Percentiles rank a stretch among this genome's conserved stretches.
These are phyloP conservation scores for Stictocephala bisonia DNA, from an alignment of 2,888 invertebrate genomes.

Conservation along the genomic window DNA sequence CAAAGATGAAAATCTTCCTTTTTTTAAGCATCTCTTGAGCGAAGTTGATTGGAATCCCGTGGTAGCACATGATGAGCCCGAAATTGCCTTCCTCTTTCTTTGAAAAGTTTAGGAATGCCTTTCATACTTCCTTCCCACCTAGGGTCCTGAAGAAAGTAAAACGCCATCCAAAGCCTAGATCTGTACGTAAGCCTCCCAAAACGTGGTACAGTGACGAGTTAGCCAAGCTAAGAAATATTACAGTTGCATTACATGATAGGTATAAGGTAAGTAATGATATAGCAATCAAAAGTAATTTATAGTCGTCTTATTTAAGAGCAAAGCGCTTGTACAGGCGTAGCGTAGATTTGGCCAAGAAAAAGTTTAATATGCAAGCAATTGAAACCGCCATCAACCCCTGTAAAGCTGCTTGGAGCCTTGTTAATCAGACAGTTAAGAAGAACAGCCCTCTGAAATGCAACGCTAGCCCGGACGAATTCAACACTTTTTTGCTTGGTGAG, in stretches of 20 bases:
- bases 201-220: background rate
- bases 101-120: background rate
- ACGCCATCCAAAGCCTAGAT: no score
- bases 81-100: background rate
- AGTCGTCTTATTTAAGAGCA: background rate
- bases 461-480: constrained; percentile 4
- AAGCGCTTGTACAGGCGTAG: background rate
- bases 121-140: background rate
- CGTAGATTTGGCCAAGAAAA: background rate
- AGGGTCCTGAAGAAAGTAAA: background rate
- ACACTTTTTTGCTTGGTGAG: background rate
- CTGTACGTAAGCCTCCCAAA: background rate
- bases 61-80: background rate
- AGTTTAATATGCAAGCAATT: background rate
- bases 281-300: background rate
- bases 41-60: background rate
- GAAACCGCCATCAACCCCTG: background rate
- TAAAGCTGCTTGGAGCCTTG: constrained; percentile 9
- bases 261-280: background rate
- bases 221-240: background rate
- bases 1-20: background rate
- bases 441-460: background rate
- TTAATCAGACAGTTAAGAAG: background rate
- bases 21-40: background rate
- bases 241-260: background rate